phyloP scores from a whole-genome alignment of 2,888 invertebrate species.

The Lasiommata megera region DNA sequence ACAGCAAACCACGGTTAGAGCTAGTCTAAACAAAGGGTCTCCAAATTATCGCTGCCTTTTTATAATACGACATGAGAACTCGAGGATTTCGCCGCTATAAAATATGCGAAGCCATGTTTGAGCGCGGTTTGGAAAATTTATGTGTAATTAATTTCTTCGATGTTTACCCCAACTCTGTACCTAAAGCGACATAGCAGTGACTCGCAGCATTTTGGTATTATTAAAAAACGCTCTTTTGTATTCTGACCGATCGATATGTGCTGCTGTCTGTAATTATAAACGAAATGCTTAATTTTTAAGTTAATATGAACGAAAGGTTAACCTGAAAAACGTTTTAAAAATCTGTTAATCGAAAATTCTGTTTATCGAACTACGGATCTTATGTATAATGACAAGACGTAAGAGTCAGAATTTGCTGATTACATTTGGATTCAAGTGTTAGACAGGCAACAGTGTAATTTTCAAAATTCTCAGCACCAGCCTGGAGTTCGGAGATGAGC shows the following conservation, averaged over 20 bases:
- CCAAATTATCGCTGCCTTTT: neutral
- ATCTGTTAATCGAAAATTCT: too few species aligned
- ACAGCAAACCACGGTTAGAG: too few species aligned
- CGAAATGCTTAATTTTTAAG: too few species aligned
- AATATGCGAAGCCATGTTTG: slow-evolving; percentile 27
- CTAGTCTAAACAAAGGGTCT: neutral
- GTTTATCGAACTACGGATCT: too few species aligned
- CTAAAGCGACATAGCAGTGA: slow-evolving; percentile 11
- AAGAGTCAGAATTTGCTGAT: too few species aligned
- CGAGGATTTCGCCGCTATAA: slow-evolving; percentile 9
- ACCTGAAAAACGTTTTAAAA: too few species aligned
- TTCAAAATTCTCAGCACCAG: too few species aligned
- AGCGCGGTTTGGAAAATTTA: slow-evolving; percentile 16
- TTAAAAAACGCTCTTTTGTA: slow-evolving; percentile 48
- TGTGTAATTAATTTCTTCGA: slow-evolving; percentile 25
- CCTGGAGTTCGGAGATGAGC: too few species aligned
- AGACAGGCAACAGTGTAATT: too few species aligned
- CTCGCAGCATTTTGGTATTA: slow-evolving; percentile 19
- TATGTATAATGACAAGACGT: too few species aligned
- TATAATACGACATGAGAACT: neutral
- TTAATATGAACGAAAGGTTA: too few species aligned
- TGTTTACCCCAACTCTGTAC: slow-evolving; percentile 13
- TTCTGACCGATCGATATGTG: slow-evolving; percentile 43
- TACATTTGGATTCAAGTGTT: too few species aligned
- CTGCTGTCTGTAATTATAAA: slow-evolving; percentile 31